Evolutionary conservation across 2,888 invertebrate genomes (phyloP).

Genomic region (Nomada hirtipes): DNA sequence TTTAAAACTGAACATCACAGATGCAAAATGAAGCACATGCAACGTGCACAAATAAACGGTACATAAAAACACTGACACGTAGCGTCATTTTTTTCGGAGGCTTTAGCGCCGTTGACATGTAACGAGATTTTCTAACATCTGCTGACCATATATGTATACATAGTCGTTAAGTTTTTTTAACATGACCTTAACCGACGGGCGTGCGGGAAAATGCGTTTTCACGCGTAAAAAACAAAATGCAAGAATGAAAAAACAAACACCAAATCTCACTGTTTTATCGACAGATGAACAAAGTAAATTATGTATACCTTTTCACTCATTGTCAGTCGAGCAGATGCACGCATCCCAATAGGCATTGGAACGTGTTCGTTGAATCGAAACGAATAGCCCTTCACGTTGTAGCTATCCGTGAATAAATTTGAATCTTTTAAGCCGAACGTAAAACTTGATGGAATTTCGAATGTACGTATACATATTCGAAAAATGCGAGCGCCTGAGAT

Average conservation of each 20-base stretch:
- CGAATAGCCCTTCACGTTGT: neutral
- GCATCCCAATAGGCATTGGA: neutral
- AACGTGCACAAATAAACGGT: constrained; percentile 5
- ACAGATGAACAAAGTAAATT: constrained; percentile 63
- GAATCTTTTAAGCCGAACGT: neutral
- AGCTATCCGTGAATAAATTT: neutral
- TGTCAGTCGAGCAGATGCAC: constrained; percentile 9
- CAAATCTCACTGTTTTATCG: constrained; percentile 62
- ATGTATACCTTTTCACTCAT: constrained; percentile 54
- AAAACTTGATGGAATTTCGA: neutral
- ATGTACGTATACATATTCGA: neutral
- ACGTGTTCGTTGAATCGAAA: constrained; percentile 14
- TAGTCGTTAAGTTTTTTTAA: constrained; percentile 6
- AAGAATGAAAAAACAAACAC: constrained; percentile 19
- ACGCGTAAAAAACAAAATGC: too few relatives aligned
- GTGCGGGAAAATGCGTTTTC: neutral
- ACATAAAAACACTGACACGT: constrained; percentile 9
- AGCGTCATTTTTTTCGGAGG: constrained; percentile 6
- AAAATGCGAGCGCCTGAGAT: neutral
- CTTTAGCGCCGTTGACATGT: neutral
- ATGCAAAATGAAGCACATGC: neutral
- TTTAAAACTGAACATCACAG: neutral
- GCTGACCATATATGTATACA: neutral
- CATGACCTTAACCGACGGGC: neutral
- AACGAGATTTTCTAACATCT: constrained; percentile 48